Evolutionary conservation across 2,888 invertebrate species (phyloP).

Genomic region (Phragmatobia fuliginosa): DNA sequence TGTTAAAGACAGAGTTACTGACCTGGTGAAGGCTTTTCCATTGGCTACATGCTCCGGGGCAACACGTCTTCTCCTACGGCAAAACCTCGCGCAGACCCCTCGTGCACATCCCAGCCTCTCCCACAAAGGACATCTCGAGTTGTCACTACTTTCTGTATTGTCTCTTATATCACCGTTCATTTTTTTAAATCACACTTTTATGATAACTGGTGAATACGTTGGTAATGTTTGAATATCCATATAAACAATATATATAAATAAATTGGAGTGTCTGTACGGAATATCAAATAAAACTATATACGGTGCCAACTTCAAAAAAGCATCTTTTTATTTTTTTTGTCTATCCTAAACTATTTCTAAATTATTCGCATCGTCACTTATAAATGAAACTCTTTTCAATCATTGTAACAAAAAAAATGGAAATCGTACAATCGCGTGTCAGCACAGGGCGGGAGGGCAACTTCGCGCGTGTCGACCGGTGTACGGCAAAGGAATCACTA

Average conservation of each 20-base stretch:
- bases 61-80: slow-evolving; percentile 62
- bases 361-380: slow-evolving; percentile 10
- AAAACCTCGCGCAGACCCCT: slow-evolving; percentile 64
- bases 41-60: slow-evolving; percentile 64
- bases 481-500: slow-evolving; percentile 43
- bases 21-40: slow-evolving; percentile 61
- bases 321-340: too few species aligned
- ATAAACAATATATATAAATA: too few species aligned
- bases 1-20: slow-evolving; percentile 9
- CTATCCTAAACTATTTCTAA: too few species aligned
- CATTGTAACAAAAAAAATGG: background rate
- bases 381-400: slow-evolving; percentile 1
- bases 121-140: slow-evolving; percentile 63
- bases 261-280: too few species aligned
- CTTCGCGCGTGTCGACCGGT: slow-evolving; percentile 31
- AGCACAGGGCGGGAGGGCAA: slow-evolving; percentile 27
- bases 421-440: slow-evolving; percentile 46
- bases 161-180: slow-evolving; percentile 64
- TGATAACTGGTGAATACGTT: background rate
- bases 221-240: background rate
- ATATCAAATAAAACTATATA: too few species aligned
- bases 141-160: slow-evolving; percentile 8
- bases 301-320: too few species aligned
- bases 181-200: slow-evolving; percentile 10
- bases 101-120: slow-evolving; percentile 68